Evolutionary conservation across 2,113 vertebrate genomes (phyloP), one percentile per base, ranked within the genome.

Genomic region (Ageneiosus marmoratus): DNA sequence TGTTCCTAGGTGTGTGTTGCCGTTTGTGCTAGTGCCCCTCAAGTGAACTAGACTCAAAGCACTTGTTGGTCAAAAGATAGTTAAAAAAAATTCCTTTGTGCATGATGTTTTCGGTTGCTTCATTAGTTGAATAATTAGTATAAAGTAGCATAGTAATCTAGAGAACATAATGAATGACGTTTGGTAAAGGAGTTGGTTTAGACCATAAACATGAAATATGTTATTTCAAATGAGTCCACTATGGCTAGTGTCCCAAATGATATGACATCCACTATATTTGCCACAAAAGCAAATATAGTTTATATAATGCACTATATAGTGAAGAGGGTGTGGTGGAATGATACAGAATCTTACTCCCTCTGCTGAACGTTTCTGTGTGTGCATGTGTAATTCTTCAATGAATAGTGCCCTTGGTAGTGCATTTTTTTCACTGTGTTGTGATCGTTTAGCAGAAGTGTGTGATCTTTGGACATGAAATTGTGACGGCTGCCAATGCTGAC

Each of bases 401-500:
- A 67, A 67, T 80, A 24, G 62, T 48, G 58, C 27, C 56, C 44
- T 29, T 48, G 56, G 37, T 27, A 20, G 56, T 10, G 44, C 11
- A 27, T 18, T 22, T 51, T 34, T 37, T 15, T 41, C 37, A 56
- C 11, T 20, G 20, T 58, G 75, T 70, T 62, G 46, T 70, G 63
- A 83, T 78, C 34, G 55, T 78, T 67, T 83, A 83, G 51, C 51
- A 34, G 37, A 69, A 72, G 82, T 24, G 37, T 78, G 37, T 70
- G 62, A 78, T 78, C 82, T 78, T 78, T 51, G 22, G 76, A 83
- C 0, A 5, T 41, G 80, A 67, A 86, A 72, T 50, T 29, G 60
- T 72, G 77, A 65, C 55, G 51, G 82, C 77, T 50, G 81, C 85
- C 79, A 75, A 74, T 7, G 7, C 37, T 34, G 82, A 83, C 82